Evolutionary conservation across 2,797 vertebrate species (phyloP).

Genomic region (Melanotaenia boesemani): DNA sequence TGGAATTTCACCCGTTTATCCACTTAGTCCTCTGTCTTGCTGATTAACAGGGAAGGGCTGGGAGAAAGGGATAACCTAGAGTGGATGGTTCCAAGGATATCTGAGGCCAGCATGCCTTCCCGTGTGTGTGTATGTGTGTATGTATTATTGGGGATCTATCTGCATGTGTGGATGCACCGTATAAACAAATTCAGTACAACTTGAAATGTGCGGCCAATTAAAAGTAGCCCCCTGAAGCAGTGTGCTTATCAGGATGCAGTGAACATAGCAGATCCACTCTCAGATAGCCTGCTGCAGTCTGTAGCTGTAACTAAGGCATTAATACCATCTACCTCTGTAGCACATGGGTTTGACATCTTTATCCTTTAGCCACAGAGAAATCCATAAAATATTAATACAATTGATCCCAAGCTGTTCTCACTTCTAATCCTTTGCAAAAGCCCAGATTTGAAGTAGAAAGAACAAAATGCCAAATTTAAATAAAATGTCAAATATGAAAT

Average conservation of each 20-base stretch:
- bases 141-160: slow-evolving; percentile 3
- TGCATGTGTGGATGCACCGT: slow-evolving; percentile 27
- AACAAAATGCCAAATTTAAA: not conserved
- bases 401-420: slow-evolving; percentile 2
- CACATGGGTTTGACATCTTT: slow-evolving; percentile 47
- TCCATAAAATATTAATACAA: slow-evolving; percentile 16
- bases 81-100: slow-evolving; percentile 68
- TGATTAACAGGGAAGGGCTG: slow-evolving; percentile 66
- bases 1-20: slow-evolving; percentile 64
- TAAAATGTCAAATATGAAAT: not conserved
- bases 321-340: slow-evolving; percentile 28
- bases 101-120: slow-evolving; percentile 36
- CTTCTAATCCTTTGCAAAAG: not conserved
- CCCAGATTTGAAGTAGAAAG: not conserved
- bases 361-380: slow-evolving; percentile 25
- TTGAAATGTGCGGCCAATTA: slow-evolving; percentile 72
- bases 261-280: slow-evolving; percentile 58
- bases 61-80: slow-evolving; percentile 65
- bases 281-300: slow-evolving; percentile 58
- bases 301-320: slow-evolving; percentile 53
- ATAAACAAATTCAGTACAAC: slow-evolving; percentile 63
- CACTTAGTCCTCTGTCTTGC: slow-evolving; percentile 69
- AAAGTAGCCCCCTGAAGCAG: slow-evolving; percentile 64
- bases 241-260: slow-evolving; percentile 71
- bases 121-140: not conserved